These are phyloP conservation scores for Lasioglossum marginatum DNA, from an alignment of 2,888 invertebrate genomes.

Conservation along the genomic window DNA sequence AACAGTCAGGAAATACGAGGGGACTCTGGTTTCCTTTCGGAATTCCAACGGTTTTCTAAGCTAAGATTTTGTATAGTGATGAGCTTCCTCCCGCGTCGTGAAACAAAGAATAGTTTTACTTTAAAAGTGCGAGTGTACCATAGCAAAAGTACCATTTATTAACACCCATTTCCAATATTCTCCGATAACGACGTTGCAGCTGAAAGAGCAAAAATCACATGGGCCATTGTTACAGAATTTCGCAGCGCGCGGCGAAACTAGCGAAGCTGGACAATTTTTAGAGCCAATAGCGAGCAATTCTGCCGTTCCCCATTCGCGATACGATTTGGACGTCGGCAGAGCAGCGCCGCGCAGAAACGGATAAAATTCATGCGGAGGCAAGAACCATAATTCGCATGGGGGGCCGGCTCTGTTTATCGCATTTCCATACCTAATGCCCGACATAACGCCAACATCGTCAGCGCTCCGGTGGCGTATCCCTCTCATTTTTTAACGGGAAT, in stretches of 20 bases:
- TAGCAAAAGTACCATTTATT: too few species aligned
- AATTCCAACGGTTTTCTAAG: too few species aligned
- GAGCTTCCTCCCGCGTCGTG: too few species aligned
- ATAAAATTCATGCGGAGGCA: background rate
- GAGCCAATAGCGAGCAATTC: background rate
- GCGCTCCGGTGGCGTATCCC: conserved; percentile 1
- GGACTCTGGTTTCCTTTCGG: too few species aligned
- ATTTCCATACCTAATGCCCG: conserved; percentile 43
- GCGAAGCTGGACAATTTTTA: background rate
- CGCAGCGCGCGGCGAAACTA: background rate
- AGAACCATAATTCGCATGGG: background rate
- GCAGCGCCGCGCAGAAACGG: background rate
- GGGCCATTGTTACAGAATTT: background rate
- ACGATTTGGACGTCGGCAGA: background rate
- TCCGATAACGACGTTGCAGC: background rate
- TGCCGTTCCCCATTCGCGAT: background rate
- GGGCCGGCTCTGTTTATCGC: conserved; percentile 2
- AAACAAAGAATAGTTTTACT: too few species aligned
- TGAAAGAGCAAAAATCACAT: background rate
- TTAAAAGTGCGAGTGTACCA: too few species aligned
- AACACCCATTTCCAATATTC: background rate
- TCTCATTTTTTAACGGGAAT: conserved; percentile 38
- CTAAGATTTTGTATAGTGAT: too few species aligned
- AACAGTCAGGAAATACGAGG: too few species aligned
- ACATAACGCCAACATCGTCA: conserved; percentile 34